phyloP scores from a whole-genome alignment of 2,113 vertebrate species.

The Parus major region DNA sequence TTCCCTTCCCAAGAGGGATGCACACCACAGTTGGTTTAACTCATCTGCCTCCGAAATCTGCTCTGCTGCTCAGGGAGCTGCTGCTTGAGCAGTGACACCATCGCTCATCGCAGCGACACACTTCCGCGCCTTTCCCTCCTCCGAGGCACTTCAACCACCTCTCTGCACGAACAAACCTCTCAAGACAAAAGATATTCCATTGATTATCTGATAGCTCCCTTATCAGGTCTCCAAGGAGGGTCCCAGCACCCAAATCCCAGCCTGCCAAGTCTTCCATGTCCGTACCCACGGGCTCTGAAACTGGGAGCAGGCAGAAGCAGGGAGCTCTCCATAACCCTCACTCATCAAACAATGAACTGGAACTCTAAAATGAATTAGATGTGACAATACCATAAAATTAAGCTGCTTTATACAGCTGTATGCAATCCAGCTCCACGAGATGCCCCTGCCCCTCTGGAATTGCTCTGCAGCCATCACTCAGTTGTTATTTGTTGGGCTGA shows the following conservation, averaged over 20 bases:
- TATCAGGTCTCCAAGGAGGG: background rate
- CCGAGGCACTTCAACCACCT: background rate
- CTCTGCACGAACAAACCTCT: background rate
- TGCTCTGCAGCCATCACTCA: background rate
- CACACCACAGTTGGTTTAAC: slow-evolving; percentile 7
- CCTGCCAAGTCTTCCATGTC: background rate
- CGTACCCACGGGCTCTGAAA: background rate
- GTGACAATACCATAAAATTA: slow-evolving; percentile 22
- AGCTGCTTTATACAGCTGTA: background rate
- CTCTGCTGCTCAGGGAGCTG: slow-evolving; percentile 16
- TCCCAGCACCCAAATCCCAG: background rate
- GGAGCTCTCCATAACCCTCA: background rate
- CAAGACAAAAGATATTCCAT: background rate
- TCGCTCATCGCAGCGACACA: background rate
- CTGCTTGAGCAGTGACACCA: background rate
- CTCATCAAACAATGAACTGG: background rate
- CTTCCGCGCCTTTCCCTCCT: background rate
- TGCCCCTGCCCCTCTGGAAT: background rate
- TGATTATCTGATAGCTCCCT: background rate
- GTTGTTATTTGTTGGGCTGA: background rate
- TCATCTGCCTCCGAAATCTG: background rate
- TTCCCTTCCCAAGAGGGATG: background rate
- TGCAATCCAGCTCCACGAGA: background rate
- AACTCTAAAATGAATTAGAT: background rate
- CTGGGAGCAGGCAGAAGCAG: background rate